A percentile compares a stretch with the other conserved stretches of the same genome.
Conservation (phyloP, 2,797 vertebrate genomes). For the Sorex maritimensis region DNA sequence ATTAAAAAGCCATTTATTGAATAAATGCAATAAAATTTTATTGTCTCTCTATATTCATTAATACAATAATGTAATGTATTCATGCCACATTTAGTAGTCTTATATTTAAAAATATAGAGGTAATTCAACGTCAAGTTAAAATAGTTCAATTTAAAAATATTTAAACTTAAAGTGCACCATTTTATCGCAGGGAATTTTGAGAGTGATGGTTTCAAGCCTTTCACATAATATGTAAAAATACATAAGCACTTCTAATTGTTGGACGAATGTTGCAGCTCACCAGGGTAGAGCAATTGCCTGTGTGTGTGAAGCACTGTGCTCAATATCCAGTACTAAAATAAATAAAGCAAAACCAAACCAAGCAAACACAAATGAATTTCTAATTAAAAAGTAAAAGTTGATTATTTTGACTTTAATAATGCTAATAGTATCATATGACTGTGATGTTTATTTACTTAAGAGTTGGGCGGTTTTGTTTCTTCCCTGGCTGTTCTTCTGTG, state of each 20-base stretch:
- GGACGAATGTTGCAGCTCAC: no score
- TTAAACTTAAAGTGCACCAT: constrained; percentile 24
- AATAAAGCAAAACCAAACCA: no score
- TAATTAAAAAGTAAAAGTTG: no score
- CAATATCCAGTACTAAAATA: no score
- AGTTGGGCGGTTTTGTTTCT: no score
- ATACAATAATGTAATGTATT: constrained; percentile 10
- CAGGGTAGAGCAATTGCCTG: no score
- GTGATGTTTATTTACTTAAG: no score
- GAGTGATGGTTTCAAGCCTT: not conserved
- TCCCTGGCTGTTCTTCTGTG: no score
- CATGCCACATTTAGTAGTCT: constrained; percentile 18
- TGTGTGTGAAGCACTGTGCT: no score
- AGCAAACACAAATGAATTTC: no score
- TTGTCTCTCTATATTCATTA: constrained; percentile 21
- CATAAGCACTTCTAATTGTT: not conserved
- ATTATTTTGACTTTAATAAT: no score
- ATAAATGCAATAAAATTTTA: constrained; percentile 48
- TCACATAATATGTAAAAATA: not conserved
- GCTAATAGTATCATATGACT: no score
- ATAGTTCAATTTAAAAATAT: constrained; percentile 32
- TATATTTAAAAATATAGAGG: not conserved
- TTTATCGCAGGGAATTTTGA: constrained; percentile 4
- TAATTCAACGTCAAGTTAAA: constrained; percentile 32
- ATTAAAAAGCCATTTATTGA: not conserved